Conservation (phyloP, 2,797 vertebrate genomes). For the Etheostoma perlongum region DNA sequence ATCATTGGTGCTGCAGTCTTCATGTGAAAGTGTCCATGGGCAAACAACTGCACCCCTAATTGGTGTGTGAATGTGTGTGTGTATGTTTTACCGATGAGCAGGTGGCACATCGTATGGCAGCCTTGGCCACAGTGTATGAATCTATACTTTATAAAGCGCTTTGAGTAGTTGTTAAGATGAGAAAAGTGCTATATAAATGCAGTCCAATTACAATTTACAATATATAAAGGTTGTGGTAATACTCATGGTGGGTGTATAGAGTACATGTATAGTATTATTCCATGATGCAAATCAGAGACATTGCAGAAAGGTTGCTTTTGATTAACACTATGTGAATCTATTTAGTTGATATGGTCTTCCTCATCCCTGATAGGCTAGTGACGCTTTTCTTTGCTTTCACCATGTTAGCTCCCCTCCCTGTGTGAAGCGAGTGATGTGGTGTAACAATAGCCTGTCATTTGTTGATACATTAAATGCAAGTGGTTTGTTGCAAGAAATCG, state of each 20-base stretch:
- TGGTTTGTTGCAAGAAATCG: conserved; percentile 22
- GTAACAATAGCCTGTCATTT: conserved; percentile 22
- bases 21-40: too few species aligned
- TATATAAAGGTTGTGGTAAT: background rate
- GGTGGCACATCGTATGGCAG: too few species aligned
- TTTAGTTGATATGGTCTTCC: background rate
- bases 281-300: background rate
- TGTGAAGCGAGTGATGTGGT: background rate
- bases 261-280: background rate
- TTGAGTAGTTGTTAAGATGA: too few species aligned
- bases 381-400: background rate
- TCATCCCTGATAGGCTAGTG: background rate
- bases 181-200: too few species aligned
- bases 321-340: too few species aligned
- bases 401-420: background rate
- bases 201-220: too few species aligned
- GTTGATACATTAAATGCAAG: conserved; percentile 12
- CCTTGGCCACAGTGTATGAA: too few species aligned
- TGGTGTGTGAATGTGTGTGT: too few species aligned
- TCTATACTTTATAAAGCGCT: too few species aligned
- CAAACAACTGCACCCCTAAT: too few species aligned
- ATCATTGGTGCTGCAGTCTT: too few species aligned
- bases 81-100: too few species aligned
- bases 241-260: background rate
- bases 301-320: background rate